phyloP scores from a whole-genome alignment of 2,797 vertebrate genomes.

The Saxicola maurus region DNA sequence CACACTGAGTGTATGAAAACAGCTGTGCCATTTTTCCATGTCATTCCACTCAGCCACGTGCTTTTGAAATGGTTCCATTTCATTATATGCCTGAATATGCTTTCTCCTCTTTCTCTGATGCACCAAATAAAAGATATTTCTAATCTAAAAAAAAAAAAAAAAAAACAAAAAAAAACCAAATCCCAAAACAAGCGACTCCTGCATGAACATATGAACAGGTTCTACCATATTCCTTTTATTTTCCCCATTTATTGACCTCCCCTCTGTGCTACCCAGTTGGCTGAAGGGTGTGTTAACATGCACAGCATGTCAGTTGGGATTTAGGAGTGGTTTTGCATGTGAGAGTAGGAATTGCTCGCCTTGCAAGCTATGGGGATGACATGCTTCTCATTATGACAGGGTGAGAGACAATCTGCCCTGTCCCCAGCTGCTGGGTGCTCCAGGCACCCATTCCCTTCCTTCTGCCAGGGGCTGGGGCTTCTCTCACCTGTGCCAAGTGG shows the following conservation, averaged over 20 bases:
- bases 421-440: background rate
- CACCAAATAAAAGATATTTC: background rate
- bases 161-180: background rate
- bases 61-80: background rate
- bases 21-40: background rate
- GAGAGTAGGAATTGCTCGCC: constrained; percentile 13
- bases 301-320: background rate
- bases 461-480: background rate
- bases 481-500: background rate
- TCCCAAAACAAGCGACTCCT: background rate
- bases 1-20: background rate
- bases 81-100: background rate
- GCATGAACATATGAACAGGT: background rate
- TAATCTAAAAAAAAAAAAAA: background rate
- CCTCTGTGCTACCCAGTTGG: background rate
- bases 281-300: background rate
- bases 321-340: constrained; percentile 1
- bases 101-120: background rate
- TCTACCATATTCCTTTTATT: background rate
- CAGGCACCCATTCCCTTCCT: background rate
- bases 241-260: background rate
- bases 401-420: background rate
- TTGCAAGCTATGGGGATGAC: background rate
- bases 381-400: constrained; percentile 16
- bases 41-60: background rate